Evolutionary conservation across 2,797 vertebrate genomes (phyloP).

Genomic region (Thamnophis elegans): DNA sequence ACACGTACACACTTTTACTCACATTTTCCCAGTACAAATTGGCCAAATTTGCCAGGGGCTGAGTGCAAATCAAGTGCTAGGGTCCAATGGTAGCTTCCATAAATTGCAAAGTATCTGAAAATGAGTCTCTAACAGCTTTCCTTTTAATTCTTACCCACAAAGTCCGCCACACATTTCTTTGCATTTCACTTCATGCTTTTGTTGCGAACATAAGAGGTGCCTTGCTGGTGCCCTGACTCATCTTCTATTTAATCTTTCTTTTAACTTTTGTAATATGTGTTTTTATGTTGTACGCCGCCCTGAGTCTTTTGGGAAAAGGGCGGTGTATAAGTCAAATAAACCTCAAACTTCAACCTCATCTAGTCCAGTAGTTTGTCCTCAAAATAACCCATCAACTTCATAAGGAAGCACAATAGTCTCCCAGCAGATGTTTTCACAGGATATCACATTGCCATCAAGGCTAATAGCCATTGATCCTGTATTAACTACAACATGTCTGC

Average conservation of each 20-base stretch:
- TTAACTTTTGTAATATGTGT: too few species aligned
- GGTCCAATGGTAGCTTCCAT: background rate
- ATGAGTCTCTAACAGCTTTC: background rate
- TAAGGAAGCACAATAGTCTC: background rate
- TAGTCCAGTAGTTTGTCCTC: background rate
- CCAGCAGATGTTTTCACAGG: background rate
- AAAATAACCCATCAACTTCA: background rate
- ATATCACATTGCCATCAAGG: background rate
- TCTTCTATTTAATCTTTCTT: too few species aligned
- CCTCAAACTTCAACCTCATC: background rate
- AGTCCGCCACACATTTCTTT: background rate
- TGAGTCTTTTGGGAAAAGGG: too few species aligned
- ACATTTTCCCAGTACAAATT: background rate
- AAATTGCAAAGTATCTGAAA: background rate
- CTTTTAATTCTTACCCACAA: background rate
- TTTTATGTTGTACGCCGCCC: too few species aligned
- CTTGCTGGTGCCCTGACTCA: background rate
- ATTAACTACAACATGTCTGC: background rate
- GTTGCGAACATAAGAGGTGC: background rate
- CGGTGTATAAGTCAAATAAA: too few species aligned
- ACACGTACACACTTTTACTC: background rate
- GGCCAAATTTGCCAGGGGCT: background rate
- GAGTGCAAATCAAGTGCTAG: background rate
- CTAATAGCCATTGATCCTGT: background rate
- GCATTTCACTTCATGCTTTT: background rate